phyloP scores from a whole-genome alignment of 1,140 invertebrate species.

The Meloidogyne exigua region DNA sequence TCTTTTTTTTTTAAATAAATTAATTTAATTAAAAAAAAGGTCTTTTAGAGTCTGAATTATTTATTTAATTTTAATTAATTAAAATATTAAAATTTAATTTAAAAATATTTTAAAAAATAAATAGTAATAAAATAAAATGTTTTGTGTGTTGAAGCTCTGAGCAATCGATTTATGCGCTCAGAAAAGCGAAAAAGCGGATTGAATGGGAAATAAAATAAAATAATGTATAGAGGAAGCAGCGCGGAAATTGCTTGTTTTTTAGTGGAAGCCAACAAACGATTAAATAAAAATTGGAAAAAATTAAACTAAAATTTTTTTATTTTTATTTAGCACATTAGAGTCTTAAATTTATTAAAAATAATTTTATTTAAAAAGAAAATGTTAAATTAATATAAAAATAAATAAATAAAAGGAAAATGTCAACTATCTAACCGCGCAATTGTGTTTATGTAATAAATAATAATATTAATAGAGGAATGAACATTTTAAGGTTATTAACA shows the following conservation, averaged over 20 bases:
- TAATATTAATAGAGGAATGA: too few relatives aligned
- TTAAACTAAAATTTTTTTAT: neutral
- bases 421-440: neutral
- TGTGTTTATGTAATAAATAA: neutral
- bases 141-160: neutral
- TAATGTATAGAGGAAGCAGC: slow-evolving; percentile 3
- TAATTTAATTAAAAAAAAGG: too few relatives aligned
- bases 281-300: neutral
- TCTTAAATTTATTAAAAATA: neutral
- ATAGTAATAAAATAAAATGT: neutral
- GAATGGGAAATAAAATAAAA: neutral
- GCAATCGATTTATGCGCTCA: neutral
- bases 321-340: neutral
- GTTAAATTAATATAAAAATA: neutral
- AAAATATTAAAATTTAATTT: neutral
- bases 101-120: neutral
- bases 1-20: too few relatives aligned
- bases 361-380: neutral
- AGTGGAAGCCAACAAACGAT: neutral
- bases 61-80: neutral
- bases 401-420: neutral
- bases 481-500: too few relatives aligned
- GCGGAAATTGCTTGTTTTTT: neutral
- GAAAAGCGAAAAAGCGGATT: neutral
- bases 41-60: too few relatives aligned